phyloP scores from a whole-genome alignment of 2,797 vertebrate genomes.

The Xenopus petersii region DNA sequence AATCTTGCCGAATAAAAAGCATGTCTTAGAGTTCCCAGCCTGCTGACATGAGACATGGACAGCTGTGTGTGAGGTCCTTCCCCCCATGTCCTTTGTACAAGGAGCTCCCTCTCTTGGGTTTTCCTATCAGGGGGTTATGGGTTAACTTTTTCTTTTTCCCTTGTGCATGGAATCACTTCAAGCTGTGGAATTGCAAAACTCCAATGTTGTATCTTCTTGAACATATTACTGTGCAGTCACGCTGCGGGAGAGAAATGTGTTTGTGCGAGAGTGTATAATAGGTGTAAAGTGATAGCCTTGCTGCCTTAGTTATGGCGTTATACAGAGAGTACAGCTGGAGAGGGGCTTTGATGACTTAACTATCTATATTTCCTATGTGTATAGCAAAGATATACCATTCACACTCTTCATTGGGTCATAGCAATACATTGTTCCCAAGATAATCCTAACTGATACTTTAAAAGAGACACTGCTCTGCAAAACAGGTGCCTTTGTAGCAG shows the following conservation, averaged over 20 bases:
- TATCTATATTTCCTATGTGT: too few species aligned
- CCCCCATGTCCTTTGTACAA: not conserved
- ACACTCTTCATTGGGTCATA: not conserved
- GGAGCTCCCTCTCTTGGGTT: not conserved
- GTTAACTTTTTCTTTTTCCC: constrained; percentile 17
- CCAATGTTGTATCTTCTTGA: constrained; percentile 29
- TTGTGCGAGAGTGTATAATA: constrained; percentile 15
- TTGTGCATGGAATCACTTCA: constrained; percentile 29
- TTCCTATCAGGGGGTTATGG: constrained; percentile 12
- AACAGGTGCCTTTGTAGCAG: too few species aligned
- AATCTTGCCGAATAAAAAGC: too few species aligned
- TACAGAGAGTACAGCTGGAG: not conserved
- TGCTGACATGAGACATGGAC: not conserved
- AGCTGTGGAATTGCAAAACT: constrained; percentile 43
- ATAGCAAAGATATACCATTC: too few species aligned
- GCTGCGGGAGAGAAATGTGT: constrained; percentile 26
- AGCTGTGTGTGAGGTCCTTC: constrained; percentile 20
- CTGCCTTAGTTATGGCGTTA: constrained; percentile 6
- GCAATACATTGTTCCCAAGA: too few species aligned
- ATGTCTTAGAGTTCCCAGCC: too few species aligned
- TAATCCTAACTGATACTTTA: too few species aligned
- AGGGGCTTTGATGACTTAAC: not conserved
- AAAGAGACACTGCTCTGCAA: too few species aligned
- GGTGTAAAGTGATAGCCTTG: constrained; percentile 36
- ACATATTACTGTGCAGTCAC: constrained; percentile 33